A percentile compares a stretch with the other conserved stretches of the same genome.
Evolutionary conservation across 2,113 vertebrate species (phyloP).

Genomic region (Bos indicus): DNA sequence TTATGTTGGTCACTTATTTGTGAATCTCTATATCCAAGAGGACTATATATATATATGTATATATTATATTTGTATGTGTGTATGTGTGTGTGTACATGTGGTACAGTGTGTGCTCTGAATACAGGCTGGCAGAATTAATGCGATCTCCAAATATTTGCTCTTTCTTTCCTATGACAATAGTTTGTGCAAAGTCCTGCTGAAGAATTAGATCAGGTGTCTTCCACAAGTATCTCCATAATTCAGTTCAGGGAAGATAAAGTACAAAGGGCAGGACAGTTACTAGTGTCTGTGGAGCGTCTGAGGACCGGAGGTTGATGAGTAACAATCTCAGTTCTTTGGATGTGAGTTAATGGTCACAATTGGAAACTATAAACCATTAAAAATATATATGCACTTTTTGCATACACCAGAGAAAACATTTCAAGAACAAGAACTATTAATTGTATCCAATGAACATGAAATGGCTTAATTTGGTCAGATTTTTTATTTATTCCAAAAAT

Average conservation of each 20-base stretch:
- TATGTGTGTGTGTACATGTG: neutral
- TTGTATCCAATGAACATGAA: neutral
- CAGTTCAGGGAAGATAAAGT: neutral
- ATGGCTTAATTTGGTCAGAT: neutral
- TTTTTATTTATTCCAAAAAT: neutral
- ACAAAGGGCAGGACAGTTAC: neutral
- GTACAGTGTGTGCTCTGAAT: neutral
- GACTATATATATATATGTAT: neutral
- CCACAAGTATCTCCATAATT: neutral
- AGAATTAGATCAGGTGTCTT: neutral
- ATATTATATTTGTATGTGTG: neutral
- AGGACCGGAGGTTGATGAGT: neutral
- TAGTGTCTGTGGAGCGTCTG: neutral
- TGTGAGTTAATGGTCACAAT: neutral
- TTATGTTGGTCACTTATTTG: neutral
- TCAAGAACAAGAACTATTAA: neutral
- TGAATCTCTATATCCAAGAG: neutral
- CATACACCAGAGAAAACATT: neutral
- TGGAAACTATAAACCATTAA: neutral
- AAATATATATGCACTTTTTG: neutral
- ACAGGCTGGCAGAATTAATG: neutral
- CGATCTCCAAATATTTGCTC: neutral
- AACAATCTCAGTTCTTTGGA: neutral
- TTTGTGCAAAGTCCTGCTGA: neutral
- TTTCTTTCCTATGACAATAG: neutral